These are phyloP conservation scores for Kryptolebias ocellatus DNA, from an alignment of 2,797 vertebrate genomes.

Conservation along the genomic window DNA sequence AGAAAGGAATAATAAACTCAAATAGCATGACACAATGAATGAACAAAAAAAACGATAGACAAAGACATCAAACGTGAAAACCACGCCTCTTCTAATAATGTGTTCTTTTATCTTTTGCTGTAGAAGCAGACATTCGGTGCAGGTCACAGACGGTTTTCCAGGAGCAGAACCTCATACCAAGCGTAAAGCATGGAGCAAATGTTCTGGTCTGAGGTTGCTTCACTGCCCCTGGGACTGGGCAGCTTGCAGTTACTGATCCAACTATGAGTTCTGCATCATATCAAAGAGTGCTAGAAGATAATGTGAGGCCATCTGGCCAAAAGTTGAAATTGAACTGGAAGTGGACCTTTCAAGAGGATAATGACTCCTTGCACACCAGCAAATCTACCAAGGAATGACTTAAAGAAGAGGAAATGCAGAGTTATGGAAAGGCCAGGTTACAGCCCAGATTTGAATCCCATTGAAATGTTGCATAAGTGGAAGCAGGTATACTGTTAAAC, in stretches of 20 bases:
- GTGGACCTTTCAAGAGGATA: constrained; percentile 15
- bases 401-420: constrained; percentile 4
- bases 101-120: not conserved
- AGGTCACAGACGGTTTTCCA: constrained; percentile 15
- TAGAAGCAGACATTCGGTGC: not conserved
- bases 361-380: not conserved
- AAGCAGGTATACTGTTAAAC: not conserved
- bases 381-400: constrained; percentile 13
- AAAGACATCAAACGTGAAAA: not conserved
- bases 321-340: constrained; percentile 20
- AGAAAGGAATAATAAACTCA: not conserved
- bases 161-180: constrained; percentile 15
- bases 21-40: too few relatives aligned
- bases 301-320: constrained; percentile 18
- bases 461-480: constrained; percentile 8
- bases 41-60: not conserved
- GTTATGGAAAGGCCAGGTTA: constrained; percentile 1
- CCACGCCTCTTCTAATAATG: too few relatives aligned
- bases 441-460: constrained; percentile 5
- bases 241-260: constrained; percentile 31
- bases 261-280: constrained; percentile 29
- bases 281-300: constrained; percentile 21
- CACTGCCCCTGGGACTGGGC: constrained; percentile 6
- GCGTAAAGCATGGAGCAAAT: constrained; percentile 20
- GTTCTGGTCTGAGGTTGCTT: constrained; percentile 9